phyloP scores from a whole-genome alignment of 2,797 vertebrate species.

The Gymnocypris eckloni region DNA sequence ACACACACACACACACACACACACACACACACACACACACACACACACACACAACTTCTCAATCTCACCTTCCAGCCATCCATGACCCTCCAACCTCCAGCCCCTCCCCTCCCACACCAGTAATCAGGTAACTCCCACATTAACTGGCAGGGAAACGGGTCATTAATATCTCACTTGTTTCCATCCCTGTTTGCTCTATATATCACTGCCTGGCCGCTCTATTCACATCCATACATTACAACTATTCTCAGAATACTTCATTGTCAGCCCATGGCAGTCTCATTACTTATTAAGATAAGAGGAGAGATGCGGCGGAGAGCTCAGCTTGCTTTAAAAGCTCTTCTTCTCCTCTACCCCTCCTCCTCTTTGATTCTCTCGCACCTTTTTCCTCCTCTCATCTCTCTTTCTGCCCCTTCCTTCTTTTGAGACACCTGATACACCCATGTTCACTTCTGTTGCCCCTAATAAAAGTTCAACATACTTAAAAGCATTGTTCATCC shows the following conservation, averaged over 20 bases:
- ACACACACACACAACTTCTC: slow-evolving; percentile 48
- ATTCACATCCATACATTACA: slow-evolving; percentile 99
- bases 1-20: slow-evolving; percentile 47
- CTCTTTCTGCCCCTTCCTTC: slow-evolving; percentile 1
- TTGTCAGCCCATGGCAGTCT: slow-evolving; percentile 98
- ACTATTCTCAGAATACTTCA: slow-evolving; percentile 99
- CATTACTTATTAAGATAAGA: slow-evolving; percentile 99
- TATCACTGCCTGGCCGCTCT: slow-evolving; percentile 95
- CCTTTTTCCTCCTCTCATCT: slow-evolving; percentile 1
- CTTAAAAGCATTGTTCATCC: background rate
- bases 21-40: slow-evolving; percentile 49
- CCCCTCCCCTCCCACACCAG: slow-evolving; percentile 67
- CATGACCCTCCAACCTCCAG: slow-evolving; percentile 56
- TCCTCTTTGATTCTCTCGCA: slow-evolving; percentile 14
- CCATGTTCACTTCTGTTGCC: background rate
- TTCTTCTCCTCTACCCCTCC: slow-evolving; percentile 62
- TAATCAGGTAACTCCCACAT: slow-evolving; percentile 88
- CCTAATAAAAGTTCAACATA: slow-evolving; percentile 7
- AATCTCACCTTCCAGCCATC: slow-evolving; percentile 47
- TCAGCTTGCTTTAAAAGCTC: slow-evolving; percentile 86
- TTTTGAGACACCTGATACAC: slow-evolving; percentile 7
- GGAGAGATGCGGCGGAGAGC: slow-evolving; percentile 87
- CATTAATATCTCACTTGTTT: slow-evolving; percentile 99
- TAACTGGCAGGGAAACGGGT: slow-evolving; percentile 82
- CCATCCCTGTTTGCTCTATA: slow-evolving; percentile 91